Evolutionary conservation across 2,888 invertebrate species (phyloP).

Genomic region (Nomada goodeniana): DNA sequence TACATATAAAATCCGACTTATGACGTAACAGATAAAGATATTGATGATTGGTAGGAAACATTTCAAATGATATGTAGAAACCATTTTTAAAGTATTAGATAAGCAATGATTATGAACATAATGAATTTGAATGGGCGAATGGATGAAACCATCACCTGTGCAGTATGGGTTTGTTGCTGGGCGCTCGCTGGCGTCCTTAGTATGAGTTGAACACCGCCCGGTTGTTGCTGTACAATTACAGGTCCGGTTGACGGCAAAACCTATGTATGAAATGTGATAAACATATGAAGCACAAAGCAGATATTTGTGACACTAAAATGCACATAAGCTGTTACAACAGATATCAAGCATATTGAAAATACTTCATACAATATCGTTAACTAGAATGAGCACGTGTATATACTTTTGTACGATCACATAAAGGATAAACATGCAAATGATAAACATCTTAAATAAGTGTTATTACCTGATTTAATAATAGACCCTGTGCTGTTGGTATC

Average conservation of each 20-base stretch:
- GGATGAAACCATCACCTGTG: constrained; percentile 84
- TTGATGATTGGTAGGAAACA: constrained; percentile 33
- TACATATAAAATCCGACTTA: constrained; percentile 24
- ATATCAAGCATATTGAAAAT: constrained; percentile 62
- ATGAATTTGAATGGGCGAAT: constrained; percentile 72
- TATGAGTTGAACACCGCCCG: constrained; percentile 90
- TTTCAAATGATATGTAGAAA: constrained; percentile 36
- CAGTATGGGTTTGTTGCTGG: constrained; percentile 84
- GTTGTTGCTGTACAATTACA: constrained; percentile 88
- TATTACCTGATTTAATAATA: constrained; percentile 83
- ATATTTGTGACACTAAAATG: constrained; percentile 61
- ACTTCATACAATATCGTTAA: constrained; percentile 47
- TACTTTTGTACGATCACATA: constrained; percentile 49
- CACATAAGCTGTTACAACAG: constrained; percentile 62
- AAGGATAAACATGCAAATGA: constrained; percentile 57
- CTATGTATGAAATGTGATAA: constrained; percentile 81
- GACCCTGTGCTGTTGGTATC: constrained; percentile 83
- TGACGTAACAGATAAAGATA: constrained; percentile 11
- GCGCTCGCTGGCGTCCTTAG: constrained; percentile 87
- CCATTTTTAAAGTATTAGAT: constrained; percentile 50
- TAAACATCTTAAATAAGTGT: constrained; percentile 13
- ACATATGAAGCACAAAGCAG: constrained; percentile 75
- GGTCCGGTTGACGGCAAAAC: constrained; percentile 85
- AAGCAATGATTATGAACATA: constrained; percentile 67
- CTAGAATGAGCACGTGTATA: constrained; percentile 48